Percentiles rank a stretch among this genome's conserved stretches.
Conservation (phyloP, 2,797 vertebrate genomes). For the Gallirallus australis region DNA sequence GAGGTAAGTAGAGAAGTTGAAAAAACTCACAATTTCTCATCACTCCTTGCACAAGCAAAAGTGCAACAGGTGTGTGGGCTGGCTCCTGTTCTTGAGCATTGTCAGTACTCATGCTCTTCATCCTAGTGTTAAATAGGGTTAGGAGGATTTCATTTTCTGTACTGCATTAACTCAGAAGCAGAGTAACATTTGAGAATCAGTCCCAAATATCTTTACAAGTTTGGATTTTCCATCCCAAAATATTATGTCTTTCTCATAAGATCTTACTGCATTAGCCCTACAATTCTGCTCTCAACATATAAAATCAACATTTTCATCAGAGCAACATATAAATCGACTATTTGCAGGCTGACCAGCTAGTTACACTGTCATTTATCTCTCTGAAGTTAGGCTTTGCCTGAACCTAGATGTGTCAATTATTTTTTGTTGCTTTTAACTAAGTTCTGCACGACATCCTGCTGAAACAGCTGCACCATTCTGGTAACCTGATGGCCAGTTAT, state of each 20-base stretch:
- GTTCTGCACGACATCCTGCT: not conserved
- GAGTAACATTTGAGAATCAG: not conserved
- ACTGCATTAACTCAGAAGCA: not conserved
- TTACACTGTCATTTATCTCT: not conserved
- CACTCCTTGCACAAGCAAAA: not conserved
- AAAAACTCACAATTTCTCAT: not conserved
- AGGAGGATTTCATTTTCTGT: not conserved
- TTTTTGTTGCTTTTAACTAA: not conserved
- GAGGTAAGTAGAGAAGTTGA: not conserved
- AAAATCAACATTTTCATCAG: not conserved
- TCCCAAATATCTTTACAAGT: not conserved
- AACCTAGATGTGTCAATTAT: not conserved
- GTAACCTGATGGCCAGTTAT: not conserved
- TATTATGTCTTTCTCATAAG: not conserved
- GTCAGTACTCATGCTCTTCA: not conserved
- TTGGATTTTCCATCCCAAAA: not conserved
- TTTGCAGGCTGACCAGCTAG: not conserved
- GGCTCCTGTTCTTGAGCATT: not conserved
- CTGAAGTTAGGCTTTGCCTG: not conserved
- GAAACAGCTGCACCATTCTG: not conserved
- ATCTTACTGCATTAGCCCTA: not conserved
- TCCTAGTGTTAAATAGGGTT: not conserved
- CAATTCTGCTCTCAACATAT: not conserved
- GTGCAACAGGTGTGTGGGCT: not conserved
- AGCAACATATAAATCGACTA: not conserved